Percentiles rank a stretch among this genome's conserved stretches.
These are phyloP conservation scores for Acestrorhynchus altus DNA, from an alignment of 2,797 vertebrate genomes.

Conservation along the genomic window DNA sequence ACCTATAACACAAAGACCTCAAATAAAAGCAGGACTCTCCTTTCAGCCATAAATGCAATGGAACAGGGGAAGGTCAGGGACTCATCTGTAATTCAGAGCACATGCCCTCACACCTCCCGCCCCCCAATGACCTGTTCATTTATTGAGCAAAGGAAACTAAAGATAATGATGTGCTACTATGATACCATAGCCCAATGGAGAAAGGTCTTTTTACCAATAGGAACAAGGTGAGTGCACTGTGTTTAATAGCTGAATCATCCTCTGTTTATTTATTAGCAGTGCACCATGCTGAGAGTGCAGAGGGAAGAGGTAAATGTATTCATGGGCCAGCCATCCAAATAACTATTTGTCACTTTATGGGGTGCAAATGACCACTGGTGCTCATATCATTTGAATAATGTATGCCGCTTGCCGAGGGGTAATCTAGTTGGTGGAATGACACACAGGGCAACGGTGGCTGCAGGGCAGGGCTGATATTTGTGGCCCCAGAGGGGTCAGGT, in stretches of 20 bases:
- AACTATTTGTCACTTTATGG: conserved; percentile 35
- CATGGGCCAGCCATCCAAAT: conserved; percentile 22
- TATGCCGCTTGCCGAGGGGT: conserved; percentile 10
- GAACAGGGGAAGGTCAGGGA: not conserved
- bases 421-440: conserved; percentile 24
- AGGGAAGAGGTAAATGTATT: conserved; percentile 7
- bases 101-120: not conserved
- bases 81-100: conserved; percentile 4
- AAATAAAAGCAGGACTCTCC: not conserved
- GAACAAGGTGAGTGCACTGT: not conserved
- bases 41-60: conserved; percentile 2
- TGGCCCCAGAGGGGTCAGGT: not conserved
- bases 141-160: conserved; percentile 9
- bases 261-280: conserved; percentile 6
- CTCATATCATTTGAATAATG: conserved; percentile 40
- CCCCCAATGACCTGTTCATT: not conserved
- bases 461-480: conserved; percentile 15
- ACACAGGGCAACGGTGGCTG: conserved; percentile 26
- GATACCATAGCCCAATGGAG: not conserved
- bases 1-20: not conserved
- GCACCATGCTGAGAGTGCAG: not conserved
- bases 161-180: not conserved
- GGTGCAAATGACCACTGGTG: conserved; percentile 29
- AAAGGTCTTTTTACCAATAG: not conserved
- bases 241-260: not conserved